These are phyloP conservation scores for Pogonocherus hispidulus DNA, from an alignment of 2,888 invertebrate species.

Conservation along the genomic window DNA sequence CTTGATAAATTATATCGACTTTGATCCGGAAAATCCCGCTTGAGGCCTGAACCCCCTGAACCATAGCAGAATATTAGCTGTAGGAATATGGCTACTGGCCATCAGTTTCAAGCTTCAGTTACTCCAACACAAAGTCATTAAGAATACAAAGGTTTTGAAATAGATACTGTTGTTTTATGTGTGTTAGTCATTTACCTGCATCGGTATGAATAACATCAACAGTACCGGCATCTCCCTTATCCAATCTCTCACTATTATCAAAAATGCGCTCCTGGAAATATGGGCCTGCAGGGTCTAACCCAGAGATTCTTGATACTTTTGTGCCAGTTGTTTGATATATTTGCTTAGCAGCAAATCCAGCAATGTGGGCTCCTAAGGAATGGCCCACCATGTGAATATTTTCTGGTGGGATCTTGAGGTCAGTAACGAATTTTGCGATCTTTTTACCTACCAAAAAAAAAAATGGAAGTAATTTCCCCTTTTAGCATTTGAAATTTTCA, in stretches of 20 bases:
- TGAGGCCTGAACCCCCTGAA: too few relatives aligned
- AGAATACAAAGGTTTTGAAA: too few relatives aligned
- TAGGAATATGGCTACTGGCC: too few relatives aligned
- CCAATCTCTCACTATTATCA: conserved; percentile 67
- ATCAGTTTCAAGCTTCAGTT: too few relatives aligned
- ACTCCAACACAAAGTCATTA: too few relatives aligned
- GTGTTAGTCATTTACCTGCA: too few relatives aligned
- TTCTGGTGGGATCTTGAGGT: conserved; percentile 43
- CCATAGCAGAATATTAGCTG: too few relatives aligned
- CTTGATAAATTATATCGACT: too few relatives aligned
- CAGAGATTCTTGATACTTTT: conserved; percentile 68
- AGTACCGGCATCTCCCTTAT: conserved; percentile 72
- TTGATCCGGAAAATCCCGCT: too few relatives aligned
- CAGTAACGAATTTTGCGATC: conserved; percentile 56
- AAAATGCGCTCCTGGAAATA: conserved; percentile 60
- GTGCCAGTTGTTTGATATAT: conserved; percentile 46
- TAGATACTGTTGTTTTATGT: too few relatives aligned
- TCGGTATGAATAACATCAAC: conserved; percentile 76
- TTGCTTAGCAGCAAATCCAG: conserved; percentile 59
- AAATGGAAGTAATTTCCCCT: not conserved
- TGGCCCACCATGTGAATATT: conserved; percentile 62
- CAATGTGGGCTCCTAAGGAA: conserved; percentile 63
- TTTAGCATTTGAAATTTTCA: not conserved
- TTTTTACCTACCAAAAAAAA: conserved; percentile 42
- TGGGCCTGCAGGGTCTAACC: conserved; percentile 72